Conservation (phyloP, 2,113 vertebrate genomes). For the Speoplatyrhinus poulsoni region DNA sequence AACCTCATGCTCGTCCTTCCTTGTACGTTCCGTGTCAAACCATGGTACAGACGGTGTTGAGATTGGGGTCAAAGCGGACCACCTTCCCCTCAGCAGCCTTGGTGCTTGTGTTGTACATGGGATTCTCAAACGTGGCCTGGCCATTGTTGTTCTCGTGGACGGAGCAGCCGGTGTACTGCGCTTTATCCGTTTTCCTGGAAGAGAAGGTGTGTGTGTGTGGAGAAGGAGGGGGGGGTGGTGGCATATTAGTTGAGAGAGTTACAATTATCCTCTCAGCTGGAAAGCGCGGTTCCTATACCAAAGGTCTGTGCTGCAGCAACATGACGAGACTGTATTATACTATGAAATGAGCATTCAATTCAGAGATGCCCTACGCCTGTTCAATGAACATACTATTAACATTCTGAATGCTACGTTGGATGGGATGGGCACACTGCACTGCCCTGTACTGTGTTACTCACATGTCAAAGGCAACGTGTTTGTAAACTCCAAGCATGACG, state of each 20-base stretch:
- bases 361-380: too few relatives aligned
- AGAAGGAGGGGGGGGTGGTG: slow-evolving; percentile 12
- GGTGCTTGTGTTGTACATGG: slow-evolving; percentile 96
- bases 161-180: slow-evolving; percentile 95
- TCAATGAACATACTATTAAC: too few relatives aligned
- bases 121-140: slow-evolving; percentile 98
- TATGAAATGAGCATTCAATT: too few relatives aligned
- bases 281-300: too few relatives aligned
- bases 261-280: slow-evolving; percentile 40
- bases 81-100: slow-evolving; percentile 96
- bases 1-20: slow-evolving; percentile 3
- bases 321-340: too few relatives aligned
- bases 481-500: too few relatives aligned
- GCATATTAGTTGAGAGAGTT: slow-evolving; percentile 40
- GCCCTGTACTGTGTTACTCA: too few relatives aligned
- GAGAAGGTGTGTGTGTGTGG: slow-evolving; percentile 2
- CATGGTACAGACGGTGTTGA: slow-evolving; percentile 99
- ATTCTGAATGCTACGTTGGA: too few relatives aligned
- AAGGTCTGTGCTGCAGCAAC: too few relatives aligned
- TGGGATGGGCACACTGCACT: too few relatives aligned
- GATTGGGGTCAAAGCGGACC: slow-evolving; percentile 95
- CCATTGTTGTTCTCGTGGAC: slow-evolving; percentile 99
- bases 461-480: too few relatives aligned
- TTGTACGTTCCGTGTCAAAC: slow-evolving; percentile 77
- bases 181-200: slow-evolving; percentile 94